A percentile compares a stretch with the other conserved stretches of the same genome.
phyloP scores from a whole-genome alignment of 2,888 invertebrate genomes.

The Caradrina clavipalpis region DNA sequence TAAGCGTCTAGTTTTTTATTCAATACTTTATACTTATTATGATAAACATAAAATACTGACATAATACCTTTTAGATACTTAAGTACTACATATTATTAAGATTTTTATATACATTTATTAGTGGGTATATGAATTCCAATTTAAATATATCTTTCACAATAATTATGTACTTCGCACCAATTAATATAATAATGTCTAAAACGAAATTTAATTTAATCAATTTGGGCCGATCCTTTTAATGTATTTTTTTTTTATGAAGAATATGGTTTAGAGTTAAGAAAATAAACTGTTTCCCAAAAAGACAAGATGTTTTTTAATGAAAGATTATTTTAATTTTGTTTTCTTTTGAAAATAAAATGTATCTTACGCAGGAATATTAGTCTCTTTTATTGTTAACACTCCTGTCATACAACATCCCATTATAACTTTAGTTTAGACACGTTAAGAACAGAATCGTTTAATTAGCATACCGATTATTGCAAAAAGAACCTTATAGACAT shows the following conservation, averaged over 20 bases:
- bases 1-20: not conserved
- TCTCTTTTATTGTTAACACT: slow-evolving; percentile 12
- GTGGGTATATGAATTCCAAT: slow-evolving; percentile 12
- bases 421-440: not conserved
- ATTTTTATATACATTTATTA: slow-evolving; percentile 26
- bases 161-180: slow-evolving; percentile 24
- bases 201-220: not conserved
- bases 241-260: too few species aligned
- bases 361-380: slow-evolving; percentile 26
- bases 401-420: not conserved
- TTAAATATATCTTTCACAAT: slow-evolving; percentile 12
- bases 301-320: not conserved
- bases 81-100: slow-evolving; percentile 26
- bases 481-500: not conserved
- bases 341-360: slow-evolving; percentile 34
- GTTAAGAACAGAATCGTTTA: slow-evolving; percentile 1
- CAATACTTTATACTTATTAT: not conserved
- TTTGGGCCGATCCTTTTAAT: too few species aligned
- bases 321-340: not conserved
- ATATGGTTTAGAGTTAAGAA: slow-evolving; percentile 1
- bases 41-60: not conserved
- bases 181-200: slow-evolving; percentile 8
- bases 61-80: slow-evolving; percentile 10
- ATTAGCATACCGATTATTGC: slow-evolving; percentile 3
- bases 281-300: slow-evolving; percentile 28